Percentiles rank a stretch among this genome's conserved stretches.
Conservation (phyloP, 1,140 invertebrate species). For the Rhagoletis pomonella region DNA sequence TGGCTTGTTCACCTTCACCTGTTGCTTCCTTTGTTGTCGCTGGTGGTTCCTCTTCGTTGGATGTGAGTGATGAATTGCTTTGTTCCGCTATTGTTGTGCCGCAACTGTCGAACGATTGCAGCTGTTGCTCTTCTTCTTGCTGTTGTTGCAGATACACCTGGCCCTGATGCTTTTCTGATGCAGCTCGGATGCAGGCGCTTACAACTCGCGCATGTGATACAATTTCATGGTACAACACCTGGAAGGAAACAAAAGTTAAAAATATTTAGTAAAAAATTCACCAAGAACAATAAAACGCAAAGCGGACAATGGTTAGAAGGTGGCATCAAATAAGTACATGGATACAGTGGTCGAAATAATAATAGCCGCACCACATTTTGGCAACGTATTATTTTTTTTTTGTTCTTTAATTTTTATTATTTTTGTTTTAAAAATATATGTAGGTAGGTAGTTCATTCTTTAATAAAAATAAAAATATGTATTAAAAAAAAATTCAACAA, state of each 20-base stretch:
- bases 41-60: constrained; percentile 66
- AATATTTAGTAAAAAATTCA: no score
- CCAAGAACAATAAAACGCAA: background rate
- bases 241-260: constrained; percentile 66
- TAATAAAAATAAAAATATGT: no score
- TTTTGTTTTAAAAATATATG: no score
- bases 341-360: no score
- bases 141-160: constrained; percentile 62
- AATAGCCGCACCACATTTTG: no score
- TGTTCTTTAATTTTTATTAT: no score
- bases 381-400: no score
- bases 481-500: no score
- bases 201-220: constrained; percentile 84
- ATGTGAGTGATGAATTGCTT: constrained; percentile 61
- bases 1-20: background rate
- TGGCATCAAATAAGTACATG: no score
- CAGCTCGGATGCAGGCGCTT: constrained; percentile 78
- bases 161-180: constrained; percentile 67
- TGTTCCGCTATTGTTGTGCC: constrained; percentile 61
- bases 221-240: constrained; percentile 84
- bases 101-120: constrained; percentile 44
- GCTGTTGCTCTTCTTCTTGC: constrained; percentile 57
- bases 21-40: constrained; percentile 55
- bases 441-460: no score
- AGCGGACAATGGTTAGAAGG: no score